These are phyloP conservation scores for Coregonus sp. DNA, from an alignment of 2,797 vertebrate species.

Conservation along the genomic window DNA sequence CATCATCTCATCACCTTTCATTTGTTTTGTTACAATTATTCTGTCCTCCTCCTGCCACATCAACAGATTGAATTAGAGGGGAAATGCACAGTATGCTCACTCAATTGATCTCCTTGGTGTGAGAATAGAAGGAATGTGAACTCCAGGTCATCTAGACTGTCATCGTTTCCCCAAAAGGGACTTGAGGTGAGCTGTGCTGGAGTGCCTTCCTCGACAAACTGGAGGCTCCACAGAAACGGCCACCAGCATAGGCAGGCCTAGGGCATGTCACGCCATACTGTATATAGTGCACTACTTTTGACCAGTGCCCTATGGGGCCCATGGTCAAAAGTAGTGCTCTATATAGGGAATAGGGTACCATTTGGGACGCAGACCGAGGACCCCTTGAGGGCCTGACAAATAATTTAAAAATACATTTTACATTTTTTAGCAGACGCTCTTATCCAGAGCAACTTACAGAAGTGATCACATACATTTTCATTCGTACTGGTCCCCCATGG, in stretches of 20 bases:
- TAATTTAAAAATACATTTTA: not conserved
- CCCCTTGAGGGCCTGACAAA: not conserved
- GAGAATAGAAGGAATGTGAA: not conserved
- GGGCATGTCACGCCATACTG: too few species aligned
- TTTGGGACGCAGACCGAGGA: not conserved
- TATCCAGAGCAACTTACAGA: too few species aligned
- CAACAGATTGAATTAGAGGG: not conserved
- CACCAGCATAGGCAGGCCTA: not conserved
- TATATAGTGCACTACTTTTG: too few species aligned
- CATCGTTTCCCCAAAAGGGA: not conserved
- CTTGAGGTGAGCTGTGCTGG: not conserved
- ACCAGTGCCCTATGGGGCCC: too few species aligned
- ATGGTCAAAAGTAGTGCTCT: too few species aligned
- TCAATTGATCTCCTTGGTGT: conserved; percentile 1
- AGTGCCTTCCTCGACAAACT: not conserved
- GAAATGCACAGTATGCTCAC: too few species aligned
- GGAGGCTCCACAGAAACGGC: not conserved
- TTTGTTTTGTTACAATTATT: not conserved
- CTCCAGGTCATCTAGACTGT: not conserved
- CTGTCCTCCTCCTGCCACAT: not conserved
- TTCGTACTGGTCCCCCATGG: too few species aligned
- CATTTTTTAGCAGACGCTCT: too few species aligned
- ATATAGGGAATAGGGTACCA: not conserved
- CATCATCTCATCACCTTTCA: conserved; percentile 7
- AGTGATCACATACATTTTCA: too few species aligned